Base-by-base conservation (phyloP, 2,113 vertebrate species). In the Neotoma lepida region DNA sequence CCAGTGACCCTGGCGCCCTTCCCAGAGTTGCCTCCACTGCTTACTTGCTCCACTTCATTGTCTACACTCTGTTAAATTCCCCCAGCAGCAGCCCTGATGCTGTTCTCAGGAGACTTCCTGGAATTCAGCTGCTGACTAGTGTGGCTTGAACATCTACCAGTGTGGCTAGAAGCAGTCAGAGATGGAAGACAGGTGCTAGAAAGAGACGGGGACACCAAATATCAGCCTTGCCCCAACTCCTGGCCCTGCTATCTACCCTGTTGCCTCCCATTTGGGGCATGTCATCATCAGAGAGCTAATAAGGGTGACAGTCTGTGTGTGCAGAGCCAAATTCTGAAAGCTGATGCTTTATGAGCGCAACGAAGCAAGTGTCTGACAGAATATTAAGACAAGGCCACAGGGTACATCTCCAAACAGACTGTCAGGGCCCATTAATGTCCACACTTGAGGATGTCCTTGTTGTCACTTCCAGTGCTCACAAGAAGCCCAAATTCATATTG, bases 281-380 rank as follows among this genome's bases (percentile, higher is more conserved):
- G 0, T 49, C 51, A 17, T 63, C 24, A 0, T 1, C 0, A 2
- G 35, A 93, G 39, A 86, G 70, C 46, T 68, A 71, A 78, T 33
- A 26, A 35, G 46, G 66, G 30, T 30, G 84, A 95, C 68, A 24
- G 41, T 86, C 82, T 1, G 20, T 14, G 12, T 56, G 51, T 58
- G 76, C 26, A n/a, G 56, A 64, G 44, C 64, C 12, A 41, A 41
- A n/a, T 63, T 33, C 7, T n/a, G 80, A 54, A 80, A 84, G 93
- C 66, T 44, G 1, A 15, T 49, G 4, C 66, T 81, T 58, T 44
- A 92, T 80, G 46, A 86, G 54, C 2, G 22, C 9, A 1, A 1
- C 0, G 0, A 22, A 35, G 30, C 0, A 0, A 56, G 82, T 0
- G 0, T 46, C 26, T 1, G 4, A 15, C 4, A 18, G 68, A 88